A percentile compares a stretch with the other conserved stretches of the same genome.
phyloP scores from a whole-genome alignment of 2,888 invertebrate genomes.

The Dichetophora obliterata region DNA sequence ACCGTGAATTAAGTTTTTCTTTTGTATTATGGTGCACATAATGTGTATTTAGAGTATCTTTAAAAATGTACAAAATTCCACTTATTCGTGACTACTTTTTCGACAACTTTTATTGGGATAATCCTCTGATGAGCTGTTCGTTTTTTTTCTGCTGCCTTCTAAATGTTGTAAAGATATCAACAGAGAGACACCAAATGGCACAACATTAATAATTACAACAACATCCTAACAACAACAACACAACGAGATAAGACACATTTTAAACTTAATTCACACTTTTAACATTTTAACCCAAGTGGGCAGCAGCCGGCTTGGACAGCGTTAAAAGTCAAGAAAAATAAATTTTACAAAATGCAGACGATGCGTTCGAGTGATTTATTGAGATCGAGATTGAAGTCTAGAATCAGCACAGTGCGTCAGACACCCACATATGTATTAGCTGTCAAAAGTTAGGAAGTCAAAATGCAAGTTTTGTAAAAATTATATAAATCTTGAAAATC shows the following conservation, averaged over 20 bases:
- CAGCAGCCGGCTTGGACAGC: conserved; percentile 1
- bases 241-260: conserved; percentile 28
- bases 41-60: too few relatives aligned
- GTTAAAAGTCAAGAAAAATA: background rate
- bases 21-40: too few relatives aligned
- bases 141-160: too few relatives aligned
- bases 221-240: background rate
- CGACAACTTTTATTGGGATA: too few relatives aligned
- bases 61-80: too few relatives aligned
- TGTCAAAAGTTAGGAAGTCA: background rate
- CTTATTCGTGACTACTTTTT: too few relatives aligned
- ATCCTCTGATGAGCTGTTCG: too few relatives aligned
- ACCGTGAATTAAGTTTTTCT: too few relatives aligned
- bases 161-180: background rate
- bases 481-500: background rate
- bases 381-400: background rate
- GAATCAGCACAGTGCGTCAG: background rate
- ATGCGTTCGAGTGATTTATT: conserved; percentile 24
- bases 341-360: background rate
- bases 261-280: conserved; percentile 36
- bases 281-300: conserved; percentile 31
- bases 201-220: conserved; percentile 20
- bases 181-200: background rate
- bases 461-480: background rate
- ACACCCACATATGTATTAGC: background rate